Conservation (phyloP, 2,797 vertebrate species). For the Paratrypauchen microcephalus region DNA sequence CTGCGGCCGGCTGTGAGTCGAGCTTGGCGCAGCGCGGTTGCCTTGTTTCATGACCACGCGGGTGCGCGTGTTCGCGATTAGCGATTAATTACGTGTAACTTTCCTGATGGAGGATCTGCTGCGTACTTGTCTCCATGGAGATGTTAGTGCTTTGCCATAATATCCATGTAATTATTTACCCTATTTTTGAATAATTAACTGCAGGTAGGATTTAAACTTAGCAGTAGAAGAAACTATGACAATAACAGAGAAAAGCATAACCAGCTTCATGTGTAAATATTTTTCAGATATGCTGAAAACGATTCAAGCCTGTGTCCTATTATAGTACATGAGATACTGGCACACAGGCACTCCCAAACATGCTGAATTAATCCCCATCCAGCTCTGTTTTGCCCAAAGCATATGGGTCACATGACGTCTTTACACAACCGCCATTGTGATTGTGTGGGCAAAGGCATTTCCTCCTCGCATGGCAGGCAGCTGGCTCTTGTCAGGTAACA, state of each 20-base stretch:
- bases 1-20: too few relatives aligned
- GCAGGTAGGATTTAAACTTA: background rate
- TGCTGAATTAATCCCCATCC: slow-evolving; percentile 24
- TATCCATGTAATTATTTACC: too few relatives aligned
- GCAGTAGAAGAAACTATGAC: background rate
- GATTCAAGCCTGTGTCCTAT: slow-evolving; percentile 17
- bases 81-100: too few relatives aligned
- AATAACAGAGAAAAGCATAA: background rate
- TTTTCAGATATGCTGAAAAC: slow-evolving; percentile 20
- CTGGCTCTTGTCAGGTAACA: slow-evolving; percentile 45
- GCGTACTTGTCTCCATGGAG: too few relatives aligned
- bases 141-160: too few relatives aligned
- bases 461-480: slow-evolving; percentile 28
- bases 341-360: slow-evolving; percentile 18
- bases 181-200: too few relatives aligned
- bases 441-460: slow-evolving; percentile 30
- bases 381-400: slow-evolving; percentile 23
- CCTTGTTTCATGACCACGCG: too few relatives aligned
- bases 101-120: too few relatives aligned
- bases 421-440: slow-evolving; percentile 20
- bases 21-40: too few relatives aligned
- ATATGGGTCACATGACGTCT: slow-evolving; percentile 30
- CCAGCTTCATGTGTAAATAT: slow-evolving; percentile 35
- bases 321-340: slow-evolving; percentile 13
- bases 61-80: too few relatives aligned